phyloP scores from a whole-genome alignment of 2,113 vertebrate genomes.

The Chionomys nivalis region DNA sequence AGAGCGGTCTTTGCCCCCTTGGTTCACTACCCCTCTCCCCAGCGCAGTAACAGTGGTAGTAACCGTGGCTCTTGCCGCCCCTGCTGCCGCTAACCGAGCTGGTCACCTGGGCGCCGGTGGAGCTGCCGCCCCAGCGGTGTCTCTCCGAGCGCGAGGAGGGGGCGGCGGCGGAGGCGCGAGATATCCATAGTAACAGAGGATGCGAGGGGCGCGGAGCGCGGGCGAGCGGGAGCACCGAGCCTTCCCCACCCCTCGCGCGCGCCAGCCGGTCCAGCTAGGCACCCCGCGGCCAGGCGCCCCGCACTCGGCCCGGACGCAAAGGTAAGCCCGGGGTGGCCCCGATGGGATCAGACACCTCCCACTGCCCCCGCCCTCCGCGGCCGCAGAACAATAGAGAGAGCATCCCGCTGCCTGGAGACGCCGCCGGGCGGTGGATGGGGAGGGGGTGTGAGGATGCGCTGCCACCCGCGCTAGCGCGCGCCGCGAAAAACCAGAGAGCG shows the following conservation, averaged over 20 bases:
- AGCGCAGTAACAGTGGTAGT: background rate
- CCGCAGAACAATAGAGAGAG: slow-evolving; percentile 71
- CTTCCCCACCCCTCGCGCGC: slow-evolving; percentile 30
- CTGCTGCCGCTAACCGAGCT: slow-evolving; percentile 22
- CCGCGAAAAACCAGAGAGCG: slow-evolving; percentile 38
- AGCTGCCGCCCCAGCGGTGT: slow-evolving; percentile 45
- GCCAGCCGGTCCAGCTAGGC: slow-evolving; percentile 52
- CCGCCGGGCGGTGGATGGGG: background rate
- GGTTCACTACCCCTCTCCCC: background rate
- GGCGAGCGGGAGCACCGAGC: slow-evolving; percentile 62
- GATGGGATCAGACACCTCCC: slow-evolving; percentile 38
- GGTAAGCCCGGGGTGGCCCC: slow-evolving; percentile 53
- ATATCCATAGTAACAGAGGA: slow-evolving; percentile 87
- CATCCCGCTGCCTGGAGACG: slow-evolving; percentile 22
- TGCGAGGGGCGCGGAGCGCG: slow-evolving; percentile 64
- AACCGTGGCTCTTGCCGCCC: background rate
- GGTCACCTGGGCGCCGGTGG: slow-evolving; percentile 63
- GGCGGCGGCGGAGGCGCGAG: slow-evolving; percentile 71
- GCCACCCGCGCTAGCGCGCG: slow-evolving; percentile 37
- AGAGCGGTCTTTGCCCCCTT: background rate
- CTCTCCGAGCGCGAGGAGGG: slow-evolving; percentile 75
- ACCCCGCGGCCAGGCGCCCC: slow-evolving; percentile 61
- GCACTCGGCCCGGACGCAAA: background rate
- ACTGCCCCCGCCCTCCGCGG: slow-evolving; percentile 4
- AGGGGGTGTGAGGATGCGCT: background rate